phyloP scores from a whole-genome alignment of 2,888 invertebrate species.

The Scrobipalpa atriplicella region DNA sequence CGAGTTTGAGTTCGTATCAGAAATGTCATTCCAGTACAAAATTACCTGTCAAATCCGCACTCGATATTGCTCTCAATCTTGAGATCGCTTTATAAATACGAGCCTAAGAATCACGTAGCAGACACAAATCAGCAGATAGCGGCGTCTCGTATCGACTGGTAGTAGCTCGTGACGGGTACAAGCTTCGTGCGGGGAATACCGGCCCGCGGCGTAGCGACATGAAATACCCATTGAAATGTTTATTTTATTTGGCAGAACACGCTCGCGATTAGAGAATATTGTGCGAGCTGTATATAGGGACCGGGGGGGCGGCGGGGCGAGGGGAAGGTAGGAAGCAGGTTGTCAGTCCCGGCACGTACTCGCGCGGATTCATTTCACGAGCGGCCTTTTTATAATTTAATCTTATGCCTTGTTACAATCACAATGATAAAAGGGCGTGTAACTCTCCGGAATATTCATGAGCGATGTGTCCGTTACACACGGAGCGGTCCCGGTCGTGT shows the following conservation, averaged over 20 bases:
- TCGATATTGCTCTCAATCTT: too few species aligned
- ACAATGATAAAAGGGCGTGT: slow-evolving; percentile 51
- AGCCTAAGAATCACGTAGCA: not conserved
- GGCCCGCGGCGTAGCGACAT: slow-evolving; percentile 13
- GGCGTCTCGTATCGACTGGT: not conserved
- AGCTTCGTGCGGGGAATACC: slow-evolving; percentile 1
- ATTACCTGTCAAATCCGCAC: too few species aligned
- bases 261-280: slow-evolving; percentile 21
- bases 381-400: slow-evolving; percentile 64
- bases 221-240: slow-evolving; percentile 21
- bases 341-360: slow-evolving; percentile 51
- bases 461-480: slow-evolving; percentile 24
- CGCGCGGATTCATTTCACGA: slow-evolving; percentile 55
- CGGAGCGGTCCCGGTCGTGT: not conserved
- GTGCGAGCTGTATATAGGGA: not conserved
- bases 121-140: slow-evolving; percentile 9
- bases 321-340: not conserved
- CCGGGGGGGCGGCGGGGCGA: not conserved
- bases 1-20: too few species aligned
- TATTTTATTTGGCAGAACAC: slow-evolving; percentile 26
- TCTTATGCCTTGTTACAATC: slow-evolving; percentile 60
- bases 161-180: not conserved
- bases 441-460: slow-evolving; percentile 45
- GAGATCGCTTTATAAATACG: too few species aligned
- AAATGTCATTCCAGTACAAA: too few species aligned